These are phyloP conservation scores for Oophaga pumilio DNA, from an alignment of 2,113 vertebrate species.

Conservation along the genomic window DNA sequence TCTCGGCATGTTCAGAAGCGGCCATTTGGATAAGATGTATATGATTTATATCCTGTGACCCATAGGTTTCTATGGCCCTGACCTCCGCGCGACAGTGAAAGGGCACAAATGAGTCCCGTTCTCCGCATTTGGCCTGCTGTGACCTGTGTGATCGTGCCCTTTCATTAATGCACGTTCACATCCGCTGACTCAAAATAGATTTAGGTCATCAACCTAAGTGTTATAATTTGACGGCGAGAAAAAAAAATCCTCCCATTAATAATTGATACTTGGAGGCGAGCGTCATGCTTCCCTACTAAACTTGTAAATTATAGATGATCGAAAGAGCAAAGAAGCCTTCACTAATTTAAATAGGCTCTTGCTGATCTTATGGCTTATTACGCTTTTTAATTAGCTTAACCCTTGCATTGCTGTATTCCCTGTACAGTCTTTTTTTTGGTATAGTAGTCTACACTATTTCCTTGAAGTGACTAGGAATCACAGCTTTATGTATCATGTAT, in stretches of 20 bases:
- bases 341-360: constrained; percentile 33
- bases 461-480: no score
- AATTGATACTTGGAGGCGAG: constrained; percentile 12
- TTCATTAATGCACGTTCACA: neutral
- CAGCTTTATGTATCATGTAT: no score
- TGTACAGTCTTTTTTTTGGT: no score
- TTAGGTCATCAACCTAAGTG: neutral
- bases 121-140: no score
- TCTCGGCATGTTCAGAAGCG: no score
- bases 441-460: no score
- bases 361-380: constrained; percentile 30
- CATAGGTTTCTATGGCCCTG: no score
- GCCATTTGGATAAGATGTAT: no score
- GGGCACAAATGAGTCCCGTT: no score
- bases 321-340: constrained; percentile 1
- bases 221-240: neutral
- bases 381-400: constrained; percentile 21
- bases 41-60: no score
- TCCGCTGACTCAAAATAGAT: neutral
- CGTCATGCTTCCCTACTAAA: neutral
- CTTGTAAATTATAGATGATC: constrained; percentile 25
- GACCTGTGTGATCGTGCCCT: no score
- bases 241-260: neutral
- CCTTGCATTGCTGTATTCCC: neutral
- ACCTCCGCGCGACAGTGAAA: no score